Percentiles rank a stretch among this genome's conserved stretches.
phyloP scores from a whole-genome alignment of 92 coral and sea anemone species.

The Umimayanthus chanpuru region DNA sequence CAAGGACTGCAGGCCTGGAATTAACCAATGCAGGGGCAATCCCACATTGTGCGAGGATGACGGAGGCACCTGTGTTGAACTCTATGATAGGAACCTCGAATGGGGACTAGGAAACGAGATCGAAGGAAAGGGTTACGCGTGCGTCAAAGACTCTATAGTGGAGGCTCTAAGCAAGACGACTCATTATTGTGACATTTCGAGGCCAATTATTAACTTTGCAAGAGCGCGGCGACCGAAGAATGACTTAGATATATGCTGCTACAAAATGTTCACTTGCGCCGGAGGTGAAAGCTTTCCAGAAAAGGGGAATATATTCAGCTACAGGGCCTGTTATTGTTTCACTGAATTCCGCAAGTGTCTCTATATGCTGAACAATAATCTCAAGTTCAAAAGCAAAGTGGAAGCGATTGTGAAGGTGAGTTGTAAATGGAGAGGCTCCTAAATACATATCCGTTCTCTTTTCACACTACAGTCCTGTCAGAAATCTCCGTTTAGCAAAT shows the following conservation, averaged over 20 bases:
- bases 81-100: conserved; percentile 67
- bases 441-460: too few relatives aligned
- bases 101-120: conserved; percentile 86
- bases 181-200: conserved; percentile 76
- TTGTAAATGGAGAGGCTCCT: too few relatives aligned
- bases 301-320: conserved; percentile 82
- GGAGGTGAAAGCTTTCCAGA: conserved; percentile 65
- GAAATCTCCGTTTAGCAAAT: too few relatives aligned
- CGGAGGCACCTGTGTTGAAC: conserved; percentile 75
- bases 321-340: conserved; percentile 88
- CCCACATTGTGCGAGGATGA: conserved; percentile 85
- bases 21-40: conserved; percentile 90
- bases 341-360: conserved; percentile 89
- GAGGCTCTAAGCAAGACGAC: conserved; percentile 63
- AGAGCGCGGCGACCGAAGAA: conserved; percentile 63
- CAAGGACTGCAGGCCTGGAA: conserved; percentile 76
- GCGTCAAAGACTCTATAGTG: conserved; percentile 64
- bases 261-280: conserved; percentile 88
- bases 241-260: conserved; percentile 84
- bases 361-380: conserved; percentile 50
- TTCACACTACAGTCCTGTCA: too few relatives aligned
- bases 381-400: conserved; percentile 65
- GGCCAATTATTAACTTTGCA: conserved; percentile 31
- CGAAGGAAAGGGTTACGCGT: conserved; percentile 77
- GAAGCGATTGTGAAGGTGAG: conserved; percentile 45